Base-by-base conservation (phyloP, 2,888 invertebrate genomes). In the Suillia variegata region DNA sequence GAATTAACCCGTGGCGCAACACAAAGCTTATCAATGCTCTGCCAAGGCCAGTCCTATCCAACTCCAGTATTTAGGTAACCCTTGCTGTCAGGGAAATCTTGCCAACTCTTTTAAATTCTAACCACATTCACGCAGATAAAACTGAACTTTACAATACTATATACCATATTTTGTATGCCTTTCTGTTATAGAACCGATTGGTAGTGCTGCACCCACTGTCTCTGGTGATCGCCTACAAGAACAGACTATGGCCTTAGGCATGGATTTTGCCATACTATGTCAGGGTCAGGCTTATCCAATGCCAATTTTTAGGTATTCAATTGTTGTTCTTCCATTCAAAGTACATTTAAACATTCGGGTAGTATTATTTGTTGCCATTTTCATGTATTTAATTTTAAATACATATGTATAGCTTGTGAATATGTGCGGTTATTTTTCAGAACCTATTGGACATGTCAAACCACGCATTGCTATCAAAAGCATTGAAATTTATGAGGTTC, bases 241-340 rank as follows among this genome's bases (percentile, higher is more conserved):
- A 71, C 80, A 83, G 62, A 80, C 82, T 59, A 76, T 83, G 71
- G 77, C 76, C 65, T 71, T 71, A 61, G 74, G 65, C 5, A 80
- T 83, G 68, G 85, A 83, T 69, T 86, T 89, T 69, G 87, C 89
- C 62, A 85, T 89, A 70, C 84, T 89, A 73, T 92, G 91, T 81
- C 87, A 88, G 69, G 87, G 89, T 74, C 91, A 92, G 85, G 88
- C 88, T 62, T 90, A 86, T 82, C 91, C 91, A 62, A 87, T 88
- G 77, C 90, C 91, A 63, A 80, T 83, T 56, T 90, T 89, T 86
- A 91, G 91, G 91, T 91, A 87, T 83, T 69, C 69, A 22, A 13
- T 6, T 17, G 12, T 24, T 20, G 48, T 3, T 13, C 33, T 57
- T 22, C 10, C 20, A n/a, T n/a, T n/a, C n/a, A n/a, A n/a, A 26